Evolutionary conservation across 2,888 invertebrate species (phyloP).

Genomic region (Machimus atricapillus): DNA sequence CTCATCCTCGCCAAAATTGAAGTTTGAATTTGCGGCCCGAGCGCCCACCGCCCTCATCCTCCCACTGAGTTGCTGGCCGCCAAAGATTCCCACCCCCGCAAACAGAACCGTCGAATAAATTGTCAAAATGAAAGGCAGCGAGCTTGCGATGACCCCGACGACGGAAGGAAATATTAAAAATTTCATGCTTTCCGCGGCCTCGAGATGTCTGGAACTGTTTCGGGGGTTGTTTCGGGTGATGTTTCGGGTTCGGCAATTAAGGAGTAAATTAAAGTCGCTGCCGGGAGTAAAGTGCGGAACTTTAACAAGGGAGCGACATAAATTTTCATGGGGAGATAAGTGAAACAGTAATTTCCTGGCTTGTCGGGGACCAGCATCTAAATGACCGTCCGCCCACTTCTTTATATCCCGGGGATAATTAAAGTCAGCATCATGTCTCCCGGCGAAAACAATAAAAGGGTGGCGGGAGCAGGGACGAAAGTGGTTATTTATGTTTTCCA

Average conservation of each 20-base stretch:
- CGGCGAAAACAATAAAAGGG: slow-evolving; percentile 8
- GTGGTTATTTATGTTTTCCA: neutral
- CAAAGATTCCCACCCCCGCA: neutral
- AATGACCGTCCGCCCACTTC: neutral
- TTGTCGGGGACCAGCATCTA: neutral
- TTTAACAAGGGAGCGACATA: neutral
- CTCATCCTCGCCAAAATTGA: neutral
- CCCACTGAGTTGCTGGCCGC: neutral
- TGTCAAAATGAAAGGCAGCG: neutral
- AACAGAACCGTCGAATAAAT: neutral
- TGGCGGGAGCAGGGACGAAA: neutral
- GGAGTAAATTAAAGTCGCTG: slow-evolving; percentile 9
- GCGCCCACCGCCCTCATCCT: neutral
- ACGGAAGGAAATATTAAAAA: neutral
- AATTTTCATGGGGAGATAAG: slow-evolving; percentile 12
- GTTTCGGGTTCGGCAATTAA: neutral
- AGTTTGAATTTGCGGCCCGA: neutral
- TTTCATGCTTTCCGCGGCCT: neutral
- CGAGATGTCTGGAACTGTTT: neutral
- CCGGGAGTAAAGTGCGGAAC: neutral
- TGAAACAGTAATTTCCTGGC: neutral
- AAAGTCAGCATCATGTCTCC: slow-evolving; percentile 3
- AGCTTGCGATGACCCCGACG: neutral
- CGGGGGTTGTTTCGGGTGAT: neutral
- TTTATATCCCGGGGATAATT: neutral